Evolutionary conservation across 2,888 invertebrate species (phyloP).

Genomic region (Julus scanicus): DNA sequence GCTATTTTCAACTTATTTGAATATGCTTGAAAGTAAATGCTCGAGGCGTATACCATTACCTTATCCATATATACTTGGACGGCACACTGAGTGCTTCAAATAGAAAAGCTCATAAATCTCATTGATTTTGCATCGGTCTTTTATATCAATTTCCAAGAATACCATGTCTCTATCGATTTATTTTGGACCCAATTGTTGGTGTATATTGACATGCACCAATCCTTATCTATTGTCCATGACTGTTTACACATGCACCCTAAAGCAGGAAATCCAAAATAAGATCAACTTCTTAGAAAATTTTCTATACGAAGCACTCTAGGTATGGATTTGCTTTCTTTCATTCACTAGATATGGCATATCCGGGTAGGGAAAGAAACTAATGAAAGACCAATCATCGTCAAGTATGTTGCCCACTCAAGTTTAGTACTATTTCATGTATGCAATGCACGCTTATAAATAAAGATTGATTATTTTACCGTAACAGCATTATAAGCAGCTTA

Average conservation of each 20-base stretch:
- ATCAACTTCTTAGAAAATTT: background rate
- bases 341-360: background rate
- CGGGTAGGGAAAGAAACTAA: background rate
- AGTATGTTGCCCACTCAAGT: background rate
- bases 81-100: background rate
- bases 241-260: slow-evolving; percentile 1
- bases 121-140: slow-evolving; percentile 9
- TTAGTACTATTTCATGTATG: background rate
- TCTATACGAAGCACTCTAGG: background rate
- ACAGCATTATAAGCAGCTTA: background rate
- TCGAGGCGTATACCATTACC: background rate
- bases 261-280: background rate
- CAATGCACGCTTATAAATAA: background rate
- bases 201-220: slow-evolving; percentile 26
- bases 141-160: slow-evolving; percentile 26
- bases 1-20: slow-evolving; percentile 15
- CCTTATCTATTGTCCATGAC: background rate
- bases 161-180: slow-evolving; percentile 1
- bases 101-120: slow-evolving; percentile 31
- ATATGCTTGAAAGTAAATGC: background rate
- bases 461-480: background rate
- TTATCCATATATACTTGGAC: background rate
- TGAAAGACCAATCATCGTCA: background rate
- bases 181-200: background rate
- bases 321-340: background rate